Conservation (phyloP, 2,113 vertebrate genomes). For the Eolophus roseicapilla region DNA sequence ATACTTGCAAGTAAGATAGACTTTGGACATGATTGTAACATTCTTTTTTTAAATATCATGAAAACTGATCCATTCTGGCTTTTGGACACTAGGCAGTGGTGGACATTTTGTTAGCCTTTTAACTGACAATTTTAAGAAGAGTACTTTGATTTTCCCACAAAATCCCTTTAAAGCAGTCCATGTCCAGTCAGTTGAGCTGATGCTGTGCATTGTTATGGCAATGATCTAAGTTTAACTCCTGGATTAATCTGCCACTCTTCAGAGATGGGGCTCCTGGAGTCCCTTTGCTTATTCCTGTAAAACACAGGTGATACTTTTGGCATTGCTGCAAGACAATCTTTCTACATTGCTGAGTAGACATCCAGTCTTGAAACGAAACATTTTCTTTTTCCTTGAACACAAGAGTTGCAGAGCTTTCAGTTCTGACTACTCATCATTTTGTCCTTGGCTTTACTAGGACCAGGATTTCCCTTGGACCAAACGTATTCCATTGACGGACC, state of each 20-base stretch:
- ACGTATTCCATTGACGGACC: background rate
- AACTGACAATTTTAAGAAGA: background rate
- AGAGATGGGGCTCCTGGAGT: background rate
- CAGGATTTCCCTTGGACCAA: background rate
- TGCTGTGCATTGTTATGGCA: background rate
- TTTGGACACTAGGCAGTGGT: background rate
- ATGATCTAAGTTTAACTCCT: background rate
- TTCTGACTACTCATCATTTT: slow-evolving; percentile 1
- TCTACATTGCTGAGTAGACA: background rate
- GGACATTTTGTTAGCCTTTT: background rate
- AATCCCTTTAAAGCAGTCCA: background rate
- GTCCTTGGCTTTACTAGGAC: background rate
- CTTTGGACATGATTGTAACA: background rate
- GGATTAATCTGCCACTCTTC: background rate
- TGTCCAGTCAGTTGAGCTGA: background rate
- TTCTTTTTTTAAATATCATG: background rate
- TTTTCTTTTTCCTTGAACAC: slow-evolving; percentile 25
- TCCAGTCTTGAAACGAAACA: background rate
- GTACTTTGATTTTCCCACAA: background rate
- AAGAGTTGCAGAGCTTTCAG: slow-evolving; percentile 50
- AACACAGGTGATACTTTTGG: slow-evolving; percentile 16
- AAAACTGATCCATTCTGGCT: background rate
- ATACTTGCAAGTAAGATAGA: background rate
- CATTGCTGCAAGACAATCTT: background rate
- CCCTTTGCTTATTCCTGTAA: background rate